Evolutionary conservation across 92 coral and sea anemone genomes (phyloP), one percentile per base, ranked within the genome.

Genomic region (Palythoa grandis): DNA sequence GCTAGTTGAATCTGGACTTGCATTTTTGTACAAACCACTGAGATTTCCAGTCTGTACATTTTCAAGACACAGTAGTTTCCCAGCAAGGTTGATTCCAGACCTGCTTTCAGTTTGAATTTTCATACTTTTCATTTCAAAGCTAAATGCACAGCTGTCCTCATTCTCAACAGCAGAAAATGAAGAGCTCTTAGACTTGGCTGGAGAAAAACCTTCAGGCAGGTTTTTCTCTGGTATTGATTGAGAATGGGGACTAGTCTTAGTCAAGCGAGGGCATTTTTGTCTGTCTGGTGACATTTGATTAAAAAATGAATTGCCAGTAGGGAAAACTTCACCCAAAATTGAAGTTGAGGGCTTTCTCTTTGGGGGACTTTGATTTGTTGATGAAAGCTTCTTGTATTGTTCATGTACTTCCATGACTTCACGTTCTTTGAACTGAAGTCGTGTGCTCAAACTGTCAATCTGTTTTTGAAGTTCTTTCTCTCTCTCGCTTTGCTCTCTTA

Each of bases 221-320:
- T 80, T 66, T 48, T n/a, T 80, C 50, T 66, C 61, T 19, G 8
- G 3, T 14, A 87, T 82, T 37, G 84, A 84, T 8, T 80, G 84
- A 75, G 71, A 69, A 69, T 69, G 87, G n/a, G 78, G 56, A 57
- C 79, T 68, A 13, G 70, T 40, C 61, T 83, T 87, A 8, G 50
- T 35, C 25, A 73, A 16, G 79, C 86, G 87, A 0, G 97, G 89
- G 48, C 92, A 91, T 67, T 82, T 92, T 17, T 29, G 79, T 77
- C 79, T 77, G 52, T 87, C 88, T 20, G 91, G 87, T 39, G 95
- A 86, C 11, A 85, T 74, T 37, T 86, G 86, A 58, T 94, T 88
- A 77, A 89, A 88, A 61, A 96, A 96, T 4, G 99, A 96, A 54
- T 73, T 93, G 14, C 98, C 99, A 12, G 92, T 90, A 35, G 95